Percentiles rank a stretch among this genome's conserved stretches.
Conservation (phyloP, 2,113 vertebrate genomes). For the Phaethornis superciliosus region DNA sequence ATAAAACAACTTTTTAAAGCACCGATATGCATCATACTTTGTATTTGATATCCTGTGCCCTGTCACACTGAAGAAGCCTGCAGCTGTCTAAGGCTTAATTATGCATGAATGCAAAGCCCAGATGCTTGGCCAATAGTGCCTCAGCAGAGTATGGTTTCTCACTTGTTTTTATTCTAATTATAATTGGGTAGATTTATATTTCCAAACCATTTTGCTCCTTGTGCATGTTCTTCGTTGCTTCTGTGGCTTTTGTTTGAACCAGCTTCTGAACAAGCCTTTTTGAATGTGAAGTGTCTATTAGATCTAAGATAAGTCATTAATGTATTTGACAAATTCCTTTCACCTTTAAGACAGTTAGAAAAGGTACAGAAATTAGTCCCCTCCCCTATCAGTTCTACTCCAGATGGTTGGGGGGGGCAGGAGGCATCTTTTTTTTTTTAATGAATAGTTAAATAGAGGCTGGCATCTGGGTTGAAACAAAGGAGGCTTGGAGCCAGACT, state of each 20-base stretch:
- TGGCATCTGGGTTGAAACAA: slow-evolving; percentile 76
- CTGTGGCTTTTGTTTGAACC: slow-evolving; percentile 49
- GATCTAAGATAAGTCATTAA: slow-evolving; percentile 66
- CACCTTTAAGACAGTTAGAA: slow-evolving; percentile 68
- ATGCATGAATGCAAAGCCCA: slow-evolving; percentile 79
- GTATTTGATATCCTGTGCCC: slow-evolving; percentile 61
- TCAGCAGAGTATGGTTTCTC: slow-evolving; percentile 62
- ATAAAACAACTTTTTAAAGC: slow-evolving; percentile 15
- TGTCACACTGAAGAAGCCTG: slow-evolving; percentile 63
- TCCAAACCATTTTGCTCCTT: slow-evolving; percentile 45
- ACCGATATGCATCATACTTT: slow-evolving; percentile 65
- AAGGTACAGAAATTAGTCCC: slow-evolving; percentile 67
- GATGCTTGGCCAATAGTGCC: slow-evolving; percentile 71
- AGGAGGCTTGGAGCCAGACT: slow-evolving; percentile 73
- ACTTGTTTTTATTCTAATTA: slow-evolving; percentile 75
- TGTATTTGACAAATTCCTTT: slow-evolving; percentile 75
- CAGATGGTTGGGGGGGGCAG: slow-evolving; percentile 60
- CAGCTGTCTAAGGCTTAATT: slow-evolving; percentile 82
- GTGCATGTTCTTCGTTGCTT: slow-evolving; percentile 40
- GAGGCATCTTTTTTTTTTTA: slow-evolving; percentile 5
- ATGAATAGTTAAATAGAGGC: slow-evolving; percentile 73
- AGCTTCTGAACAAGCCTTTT: slow-evolving; percentile 53
- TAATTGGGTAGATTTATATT: slow-evolving; percentile 77
- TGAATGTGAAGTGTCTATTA: slow-evolving; percentile 52
- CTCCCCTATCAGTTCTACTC: slow-evolving; percentile 69